Percentiles rank a stretch among this genome's conserved stretches.
Conservation (phyloP, 2,797 vertebrate species). For the Lycodopsis pacificus region DNA sequence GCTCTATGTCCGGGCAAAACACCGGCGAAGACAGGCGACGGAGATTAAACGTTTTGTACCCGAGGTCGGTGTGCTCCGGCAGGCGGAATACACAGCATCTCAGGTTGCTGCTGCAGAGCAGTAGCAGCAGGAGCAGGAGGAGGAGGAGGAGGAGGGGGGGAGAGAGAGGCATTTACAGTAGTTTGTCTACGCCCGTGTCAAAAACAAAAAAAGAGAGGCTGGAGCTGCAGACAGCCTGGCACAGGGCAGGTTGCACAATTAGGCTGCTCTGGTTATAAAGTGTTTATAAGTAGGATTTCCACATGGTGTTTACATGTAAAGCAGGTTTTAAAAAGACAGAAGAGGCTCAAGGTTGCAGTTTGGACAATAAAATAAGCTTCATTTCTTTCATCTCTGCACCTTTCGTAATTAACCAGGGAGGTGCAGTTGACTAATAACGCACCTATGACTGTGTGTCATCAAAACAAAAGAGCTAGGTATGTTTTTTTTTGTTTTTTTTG, state of each 20-base stretch:
- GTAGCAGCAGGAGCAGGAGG: conserved; percentile 9
- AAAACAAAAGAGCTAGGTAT: background rate
- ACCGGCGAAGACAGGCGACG: background rate
- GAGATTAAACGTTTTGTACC: conserved; percentile 34
- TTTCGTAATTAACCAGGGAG: conserved; percentile 13
- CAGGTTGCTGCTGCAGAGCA: conserved; percentile 72
- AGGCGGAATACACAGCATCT: conserved; percentile 74
- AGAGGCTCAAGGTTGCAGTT: conserved; percentile 13
- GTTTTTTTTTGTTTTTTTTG: background rate
- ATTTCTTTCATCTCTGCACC: conserved; percentile 4
- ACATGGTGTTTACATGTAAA: background rate
- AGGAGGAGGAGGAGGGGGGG: background rate
- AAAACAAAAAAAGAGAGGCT: conserved; percentile 57
- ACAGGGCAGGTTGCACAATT: conserved; percentile 41
- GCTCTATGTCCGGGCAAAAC: conserved; percentile 39
- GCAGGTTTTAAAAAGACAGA: background rate
- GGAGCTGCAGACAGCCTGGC: conserved; percentile 5
- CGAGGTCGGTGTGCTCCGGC: conserved; percentile 45
- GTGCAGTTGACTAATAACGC: background rate
- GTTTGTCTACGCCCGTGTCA: conserved; percentile 63
- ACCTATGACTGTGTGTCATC: conserved; percentile 1
- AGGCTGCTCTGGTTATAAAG: conserved; percentile 37
- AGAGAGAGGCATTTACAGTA: conserved; percentile 53
- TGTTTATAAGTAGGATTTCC: conserved; percentile 25
- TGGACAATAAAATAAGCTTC: background rate